Percentiles rank a stretch among this genome's conserved stretches.
phyloP scores from a whole-genome alignment of 2,888 invertebrate genomes.

The Tenthredo amoena region DNA sequence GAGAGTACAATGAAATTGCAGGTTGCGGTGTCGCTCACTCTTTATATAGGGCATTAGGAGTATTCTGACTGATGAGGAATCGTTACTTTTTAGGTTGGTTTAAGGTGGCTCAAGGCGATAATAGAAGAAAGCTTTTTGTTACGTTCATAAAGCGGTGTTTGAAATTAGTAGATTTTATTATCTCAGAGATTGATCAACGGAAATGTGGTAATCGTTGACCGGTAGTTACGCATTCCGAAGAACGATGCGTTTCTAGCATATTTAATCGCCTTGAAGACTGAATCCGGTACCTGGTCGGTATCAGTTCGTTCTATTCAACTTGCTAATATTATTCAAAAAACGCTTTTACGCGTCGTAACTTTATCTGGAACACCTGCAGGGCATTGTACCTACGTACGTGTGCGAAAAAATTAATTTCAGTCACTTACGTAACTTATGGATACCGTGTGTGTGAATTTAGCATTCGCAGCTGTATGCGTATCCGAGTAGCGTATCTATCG shows the following conservation, averaged over 20 bases:
- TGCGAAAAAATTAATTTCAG: slow-evolving; percentile 30
- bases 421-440: slow-evolving; percentile 12
- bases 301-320: not conserved
- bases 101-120: not conserved
- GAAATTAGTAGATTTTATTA: not conserved
- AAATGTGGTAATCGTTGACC: not conserved
- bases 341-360: not conserved
- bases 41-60: not conserved
- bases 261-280: not conserved
- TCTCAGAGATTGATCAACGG: not conserved
- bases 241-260: not conserved
- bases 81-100: not conserved
- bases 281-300: not conserved
- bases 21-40: not conserved
- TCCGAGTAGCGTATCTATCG: not conserved
- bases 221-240: not conserved
- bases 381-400: not conserved
- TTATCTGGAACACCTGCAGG: slow-evolving; percentile 26
- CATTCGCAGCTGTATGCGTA: not conserved
- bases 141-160: not conserved
- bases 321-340: not conserved
- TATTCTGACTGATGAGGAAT: not conserved
- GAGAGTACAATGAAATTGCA: slow-evolving; percentile 2
- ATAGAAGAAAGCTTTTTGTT: not conserved
- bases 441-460: not conserved